Evolutionary conservation across 2,888 invertebrate genomes (phyloP), one percentile per base, ranked within the genome.

Genomic region (Leistus spinibarbis): DNA sequence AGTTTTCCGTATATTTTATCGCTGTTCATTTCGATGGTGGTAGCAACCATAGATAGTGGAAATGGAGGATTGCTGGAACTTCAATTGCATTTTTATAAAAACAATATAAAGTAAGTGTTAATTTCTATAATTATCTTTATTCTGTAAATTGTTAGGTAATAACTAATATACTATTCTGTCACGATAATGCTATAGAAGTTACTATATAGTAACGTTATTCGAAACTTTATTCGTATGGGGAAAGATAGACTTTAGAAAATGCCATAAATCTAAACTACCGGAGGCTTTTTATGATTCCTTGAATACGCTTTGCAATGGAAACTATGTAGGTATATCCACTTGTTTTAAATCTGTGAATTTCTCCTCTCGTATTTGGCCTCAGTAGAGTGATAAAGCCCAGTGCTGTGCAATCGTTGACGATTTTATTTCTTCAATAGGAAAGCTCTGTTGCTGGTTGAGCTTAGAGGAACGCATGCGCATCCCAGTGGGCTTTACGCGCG

Each of bases 1-100:
- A 60, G 60, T 60, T 60, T 60, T 60, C 17, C 60, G 60, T 60
- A 60, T 60, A 60, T 60, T 60, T 60, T 60, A 60, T 60, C 60
- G 19, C 60, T 20, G 60, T 60, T 60, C 60, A 19, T 60, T 60
- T 17, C 60, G 60, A 22, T 22, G 60, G 10, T 22, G 60, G 40
- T 13, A 40, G 40, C 40, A 40, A 40, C 40, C 40, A 13, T 40
- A 40, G 40, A 40, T 40, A 40, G 10, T 13, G 13, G 7, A 7
- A 40, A 40, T 40, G 7, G 10, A 40, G 40, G 40, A 40, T 40
- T 10, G 40, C 40, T 13, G 40, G 40, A 40, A 40, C n/a, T n/a
- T n/a, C n/a, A n/a, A n/a, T n/a, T n/a, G n/a, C n/a, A n/a, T n/a
- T n/a, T n/a, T n/a, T n/a, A n/a, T n/a, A n/a, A n/a, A n/a, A n/a